Evolutionary conservation across 2,113 vertebrate species (phyloP), one percentile per base, ranked within the genome.

Genomic region (Limanda limanda): DNA sequence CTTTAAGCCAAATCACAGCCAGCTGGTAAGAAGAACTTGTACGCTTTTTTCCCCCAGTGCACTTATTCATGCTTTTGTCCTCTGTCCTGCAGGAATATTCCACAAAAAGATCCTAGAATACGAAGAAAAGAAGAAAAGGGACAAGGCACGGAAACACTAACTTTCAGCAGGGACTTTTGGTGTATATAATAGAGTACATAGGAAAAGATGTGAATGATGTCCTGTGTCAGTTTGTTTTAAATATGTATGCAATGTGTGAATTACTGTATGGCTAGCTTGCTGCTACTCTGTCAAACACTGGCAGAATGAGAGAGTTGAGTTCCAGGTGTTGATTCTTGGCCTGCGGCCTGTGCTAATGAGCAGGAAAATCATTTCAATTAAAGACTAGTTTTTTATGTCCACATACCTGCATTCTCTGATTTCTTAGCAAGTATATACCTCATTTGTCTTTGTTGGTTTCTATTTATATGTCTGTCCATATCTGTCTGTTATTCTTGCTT

Each of bases 41-140:
- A 40, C 37, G 12, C 11, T 11, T 48, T 18, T 72, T 21, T 27
- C 27, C 25, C 25, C 27, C 31, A 5, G 31, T 31, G 31, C 35
- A 40, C 48, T 78, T 9, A 68, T 4, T 68, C 0, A 2, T 13
- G 11, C 0, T 71, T 11, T 4, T 40, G 20, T 55, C 12, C 58
- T 57, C 67, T 80, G n/a, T 85, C 57, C 31, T 80, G 6, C 77
- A 95, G 94, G 94, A 48, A 89, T 92, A 77, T 99, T 99, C 89
- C 95, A 97, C 82, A 87, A 55, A 88, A 99, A 96, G 89, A 95
- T 97, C 88, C 62, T 82, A 7, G 96, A 97, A 86, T 95, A 96
- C 80, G 94, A 96, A 0, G 94, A 95, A 66, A 94, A 89, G 73
- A 95, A 94, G 90, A 96, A 94, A 88, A 93, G 91, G 77, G 95